Percentiles rank a stretch among this genome's conserved stretches.
Evolutionary conservation across 2,888 invertebrate species (phyloP).

Genomic region (Phengaris arion): DNA sequence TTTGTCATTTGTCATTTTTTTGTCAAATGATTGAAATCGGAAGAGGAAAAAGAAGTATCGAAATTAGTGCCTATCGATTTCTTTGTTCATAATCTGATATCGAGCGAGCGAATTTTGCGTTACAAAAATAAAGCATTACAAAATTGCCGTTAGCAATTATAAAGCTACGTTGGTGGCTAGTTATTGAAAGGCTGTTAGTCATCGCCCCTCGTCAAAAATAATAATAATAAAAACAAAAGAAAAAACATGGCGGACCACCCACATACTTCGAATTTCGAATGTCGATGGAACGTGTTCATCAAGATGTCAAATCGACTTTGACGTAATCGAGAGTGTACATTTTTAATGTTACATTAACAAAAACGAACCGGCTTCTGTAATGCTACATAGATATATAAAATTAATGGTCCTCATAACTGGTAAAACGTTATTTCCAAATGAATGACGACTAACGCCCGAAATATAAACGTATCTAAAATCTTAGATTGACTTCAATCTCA

Average conservation of each 20-base stretch:
- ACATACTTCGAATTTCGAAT: slow-evolving; percentile 67
- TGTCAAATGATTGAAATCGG: background rate
- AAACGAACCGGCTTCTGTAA: slow-evolving; percentile 51
- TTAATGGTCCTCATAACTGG: background rate
- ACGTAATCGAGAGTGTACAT: slow-evolving; percentile 68
- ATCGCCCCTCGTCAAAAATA: slow-evolving; percentile 60
- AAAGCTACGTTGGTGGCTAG: slow-evolving; percentile 69
- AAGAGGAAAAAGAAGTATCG: slow-evolving; percentile 3
- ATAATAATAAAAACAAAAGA: slow-evolving; percentile 52
- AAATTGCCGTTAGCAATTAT: slow-evolving; percentile 60
- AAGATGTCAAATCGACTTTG: slow-evolving; percentile 77
- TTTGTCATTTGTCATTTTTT: too few species aligned
- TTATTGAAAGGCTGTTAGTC: slow-evolving; percentile 71
- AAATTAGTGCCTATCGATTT: background rate
- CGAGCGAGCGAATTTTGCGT: slow-evolving; percentile 1
- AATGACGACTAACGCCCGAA: too few species aligned
- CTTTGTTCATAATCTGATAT: background rate
- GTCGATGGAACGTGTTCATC: slow-evolving; percentile 74
- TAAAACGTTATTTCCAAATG: too few species aligned
- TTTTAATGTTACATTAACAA: slow-evolving; percentile 53
- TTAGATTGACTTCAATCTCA: too few species aligned
- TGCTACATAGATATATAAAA: slow-evolving; percentile 41
- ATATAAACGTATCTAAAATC: too few species aligned
- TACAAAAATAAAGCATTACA: slow-evolving; percentile 40
- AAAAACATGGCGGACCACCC: slow-evolving; percentile 71